A percentile compares a stretch with the other conserved stretches of the same genome.
Evolutionary conservation across 2,797 vertebrate genomes (phyloP).

Genomic region (Cephalopachus bancanus): DNA sequence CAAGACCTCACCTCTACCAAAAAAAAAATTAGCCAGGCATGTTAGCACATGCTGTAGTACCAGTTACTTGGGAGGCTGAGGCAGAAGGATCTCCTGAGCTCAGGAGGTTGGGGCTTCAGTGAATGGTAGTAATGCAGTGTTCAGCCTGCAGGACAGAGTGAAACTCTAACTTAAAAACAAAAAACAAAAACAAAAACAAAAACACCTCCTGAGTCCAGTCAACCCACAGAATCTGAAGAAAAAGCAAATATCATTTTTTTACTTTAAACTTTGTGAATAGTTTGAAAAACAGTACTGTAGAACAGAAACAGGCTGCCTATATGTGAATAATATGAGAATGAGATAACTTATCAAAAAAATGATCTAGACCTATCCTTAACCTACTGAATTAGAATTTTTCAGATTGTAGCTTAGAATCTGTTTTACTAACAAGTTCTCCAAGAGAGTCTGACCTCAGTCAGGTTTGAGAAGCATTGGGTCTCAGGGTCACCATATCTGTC

Average conservation of each 20-base stretch:
- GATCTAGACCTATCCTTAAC: not conserved
- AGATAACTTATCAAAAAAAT: not conserved
- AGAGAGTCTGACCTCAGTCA: not conserved
- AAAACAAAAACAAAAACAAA: too few relatives aligned
- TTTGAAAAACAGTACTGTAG: not conserved
- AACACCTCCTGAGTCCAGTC: not conserved
- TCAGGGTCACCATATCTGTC: not conserved
- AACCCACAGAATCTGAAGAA: not conserved
- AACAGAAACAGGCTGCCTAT: not conserved
- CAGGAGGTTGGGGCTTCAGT: too few relatives aligned
- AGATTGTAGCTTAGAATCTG: not conserved
- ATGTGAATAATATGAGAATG: not conserved
- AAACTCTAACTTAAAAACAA: too few relatives aligned
- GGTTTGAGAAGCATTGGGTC: not conserved
- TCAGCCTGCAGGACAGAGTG: too few relatives aligned
- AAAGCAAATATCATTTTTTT: not conserved
- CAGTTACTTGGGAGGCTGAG: too few relatives aligned
- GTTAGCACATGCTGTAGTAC: too few relatives aligned
- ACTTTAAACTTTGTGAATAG: not conserved
- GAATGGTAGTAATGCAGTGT: too few relatives aligned
- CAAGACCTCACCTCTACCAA: too few relatives aligned
- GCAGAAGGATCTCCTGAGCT: too few relatives aligned
- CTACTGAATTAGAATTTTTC: conserved; percentile 32
- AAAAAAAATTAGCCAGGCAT: too few relatives aligned
- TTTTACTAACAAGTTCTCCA: conserved; percentile 28